Evolutionary conservation across 2,888 invertebrate species (phyloP).

Genomic region (Deilephila elpenor): DNA sequence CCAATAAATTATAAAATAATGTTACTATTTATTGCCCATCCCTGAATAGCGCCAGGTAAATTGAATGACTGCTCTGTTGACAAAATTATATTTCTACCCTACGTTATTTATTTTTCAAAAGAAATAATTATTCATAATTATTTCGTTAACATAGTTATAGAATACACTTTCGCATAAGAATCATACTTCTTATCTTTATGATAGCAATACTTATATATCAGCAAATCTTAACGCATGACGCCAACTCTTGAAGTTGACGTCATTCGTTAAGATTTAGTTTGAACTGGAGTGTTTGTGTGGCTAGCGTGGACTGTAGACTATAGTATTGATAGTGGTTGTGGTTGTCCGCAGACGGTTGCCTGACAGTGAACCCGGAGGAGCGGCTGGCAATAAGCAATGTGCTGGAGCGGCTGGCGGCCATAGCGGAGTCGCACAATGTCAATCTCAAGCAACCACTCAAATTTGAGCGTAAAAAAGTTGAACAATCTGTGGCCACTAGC

Average conservation of each 20-base stretch:
- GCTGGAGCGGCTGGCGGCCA: conserved; percentile 93
- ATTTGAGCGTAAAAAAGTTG: conserved; percentile 87
- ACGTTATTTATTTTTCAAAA: too few relatives aligned
- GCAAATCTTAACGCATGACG: neutral
- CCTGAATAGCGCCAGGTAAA: too few relatives aligned
- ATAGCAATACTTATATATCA: neutral
- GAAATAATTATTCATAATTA: too few relatives aligned
- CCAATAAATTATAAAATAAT: too few relatives aligned
- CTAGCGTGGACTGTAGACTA: neutral
- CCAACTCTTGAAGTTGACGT: too few relatives aligned
- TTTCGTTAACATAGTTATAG: neutral
- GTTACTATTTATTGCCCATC: too few relatives aligned
- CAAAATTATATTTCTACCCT: too few relatives aligned
- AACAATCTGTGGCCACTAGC: conserved; percentile 86
- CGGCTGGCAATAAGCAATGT: conserved; percentile 92
- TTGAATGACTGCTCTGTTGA: too few relatives aligned
- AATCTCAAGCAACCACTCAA: conserved; percentile 92
- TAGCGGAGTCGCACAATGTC: conserved; percentile 93
- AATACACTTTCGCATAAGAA: neutral
- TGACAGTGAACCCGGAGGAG: conserved; percentile 92
- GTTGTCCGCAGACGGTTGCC: conserved; percentile 87
- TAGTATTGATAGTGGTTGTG: too few relatives aligned
- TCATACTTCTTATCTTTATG: neutral
- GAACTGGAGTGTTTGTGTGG: neutral
- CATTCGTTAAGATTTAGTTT: neutral